Base-by-base conservation (phyloP, 1,140 invertebrate genomes). In the Aplysia californica region DNA sequence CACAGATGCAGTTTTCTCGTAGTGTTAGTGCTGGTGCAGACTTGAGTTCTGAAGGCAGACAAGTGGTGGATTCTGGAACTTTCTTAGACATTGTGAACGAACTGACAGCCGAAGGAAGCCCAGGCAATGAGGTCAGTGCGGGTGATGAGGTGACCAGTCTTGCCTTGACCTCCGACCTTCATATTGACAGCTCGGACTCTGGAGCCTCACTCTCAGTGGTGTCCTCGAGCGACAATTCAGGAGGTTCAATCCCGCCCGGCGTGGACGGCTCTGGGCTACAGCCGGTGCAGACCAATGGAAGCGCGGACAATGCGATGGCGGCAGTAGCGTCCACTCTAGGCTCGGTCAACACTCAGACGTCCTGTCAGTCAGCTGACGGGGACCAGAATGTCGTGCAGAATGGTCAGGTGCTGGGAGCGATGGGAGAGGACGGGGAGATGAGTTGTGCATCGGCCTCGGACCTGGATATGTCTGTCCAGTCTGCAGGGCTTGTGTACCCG, bases 191-290 rank as follows among this genome's bases (percentile, higher is more conserved):
- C 67, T 80, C 79, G 0, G 79, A 80, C 56, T 80, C 79, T 15
- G 79, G 76, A 2, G 78, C 76, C 15, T 80, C 79, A 4, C 26
- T 78, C 50, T 77, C 79, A 0, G 21, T 77, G 33, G 64, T 77
- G 4, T 80, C 79, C 4, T 74, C 66, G 36, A 72, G 79, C 44
- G 79, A 80, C 38, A 80, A 80, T 50, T 80, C 79, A 3, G 79
- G 79, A 21, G 79, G 79, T 3, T 80, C 79, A n/a, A 75, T 80
- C 23, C 75, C 79, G 29, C 21, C 31, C 3, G 29, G 61, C 21
- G 39, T 33, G 2, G 33, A n/a, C n/a, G n/a, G n/a, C n/a, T n/a
- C n/a, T n/a, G n/a, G n/a, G n/a, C n/a, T n/a, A n/a, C n/a, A n/a
- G n/a, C n/a, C n/a, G n/a, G n/a, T n/a, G n/a, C n/a, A n/a, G n/a